Evolutionary conservation across 1,140 invertebrate genomes (phyloP), one percentile per base, ranked within the genome.

Genomic region (Orchestia grillus): DNA sequence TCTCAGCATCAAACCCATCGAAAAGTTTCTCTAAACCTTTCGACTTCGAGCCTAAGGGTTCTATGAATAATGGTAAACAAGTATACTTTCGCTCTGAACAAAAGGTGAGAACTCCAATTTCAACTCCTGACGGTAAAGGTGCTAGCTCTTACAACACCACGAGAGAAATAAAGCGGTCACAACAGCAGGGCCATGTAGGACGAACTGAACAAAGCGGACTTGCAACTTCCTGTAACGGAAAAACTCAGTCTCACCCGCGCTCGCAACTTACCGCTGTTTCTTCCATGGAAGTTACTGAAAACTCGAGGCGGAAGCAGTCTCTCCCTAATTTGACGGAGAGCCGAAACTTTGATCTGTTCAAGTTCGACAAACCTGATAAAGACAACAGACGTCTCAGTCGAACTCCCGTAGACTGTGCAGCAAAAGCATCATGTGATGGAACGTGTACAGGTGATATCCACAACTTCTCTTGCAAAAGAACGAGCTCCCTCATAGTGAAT

Each of bases 401-500:
- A 77, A 77, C 62, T 36, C 28, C 62, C 3, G 28, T 36, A 8
- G 1, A 23, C 62, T 77, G 62, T 77, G 28, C 11, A 15, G 1
- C 62, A 3, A 77, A 23, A 15, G 19, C 44, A 44, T 42, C 88
- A 4, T 94, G 92, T 40, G 92, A 94, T 45, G 92, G 92, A 40
- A 94, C 41, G 0, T 94, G 92, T 44, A 94, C 6, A n/a, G 47
- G 47, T 94, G 44, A 94, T 36, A 40, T 94, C 43, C 92, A 94
- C 36, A 47, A 94, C 44, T 94, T 94, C 44, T 44, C 92, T 40
- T 45, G 44, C 44, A 94, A 45, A 94, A 94, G 92, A 47, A 19
- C 92, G 19, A 47, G 43, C 44, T 94, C 92, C 11, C 44, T 94
- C 3, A 44, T 94, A 44, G 92, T 94, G 3, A 44, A 94, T 40